Evolutionary conservation across 2,113 vertebrate genomes (phyloP).

Genomic region (Megaceryle torquata): DNA sequence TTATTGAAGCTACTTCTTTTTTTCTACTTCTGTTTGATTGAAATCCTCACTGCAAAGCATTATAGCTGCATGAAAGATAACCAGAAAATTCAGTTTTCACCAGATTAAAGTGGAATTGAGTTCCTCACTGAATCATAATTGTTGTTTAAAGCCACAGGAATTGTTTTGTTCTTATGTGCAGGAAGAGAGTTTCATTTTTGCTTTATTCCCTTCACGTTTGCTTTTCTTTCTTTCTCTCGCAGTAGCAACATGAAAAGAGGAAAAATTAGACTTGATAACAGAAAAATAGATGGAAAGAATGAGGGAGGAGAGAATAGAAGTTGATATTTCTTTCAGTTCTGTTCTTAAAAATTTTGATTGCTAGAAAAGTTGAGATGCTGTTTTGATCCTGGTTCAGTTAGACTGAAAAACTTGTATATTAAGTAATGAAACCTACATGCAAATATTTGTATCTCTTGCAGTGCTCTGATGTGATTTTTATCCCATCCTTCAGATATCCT

Average conservation of each 20-base stretch:
- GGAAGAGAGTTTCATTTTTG: background rate
- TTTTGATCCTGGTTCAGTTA: background rate
- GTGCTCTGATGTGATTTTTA: background rate
- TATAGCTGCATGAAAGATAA: background rate
- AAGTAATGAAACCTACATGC: background rate
- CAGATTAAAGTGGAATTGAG: background rate
- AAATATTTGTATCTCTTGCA: background rate
- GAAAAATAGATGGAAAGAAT: background rate
- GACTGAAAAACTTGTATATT: background rate
- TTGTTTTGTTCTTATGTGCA: background rate
- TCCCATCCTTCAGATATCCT: background rate
- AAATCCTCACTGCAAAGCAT: background rate
- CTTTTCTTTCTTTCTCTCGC: background rate
- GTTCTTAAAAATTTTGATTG: background rate
- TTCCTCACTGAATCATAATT: background rate
- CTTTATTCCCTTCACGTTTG: background rate
- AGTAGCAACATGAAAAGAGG: background rate
- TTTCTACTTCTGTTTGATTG: background rate
- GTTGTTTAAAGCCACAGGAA: background rate
- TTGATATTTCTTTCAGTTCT: background rate
- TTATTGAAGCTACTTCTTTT: background rate
- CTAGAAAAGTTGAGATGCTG: background rate
- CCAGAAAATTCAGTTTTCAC: background rate
- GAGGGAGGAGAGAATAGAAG: background rate
- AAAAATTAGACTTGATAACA: background rate